phyloP scores from a whole-genome alignment of 2,888 invertebrate species.

The Candidula unifasciata region DNA sequence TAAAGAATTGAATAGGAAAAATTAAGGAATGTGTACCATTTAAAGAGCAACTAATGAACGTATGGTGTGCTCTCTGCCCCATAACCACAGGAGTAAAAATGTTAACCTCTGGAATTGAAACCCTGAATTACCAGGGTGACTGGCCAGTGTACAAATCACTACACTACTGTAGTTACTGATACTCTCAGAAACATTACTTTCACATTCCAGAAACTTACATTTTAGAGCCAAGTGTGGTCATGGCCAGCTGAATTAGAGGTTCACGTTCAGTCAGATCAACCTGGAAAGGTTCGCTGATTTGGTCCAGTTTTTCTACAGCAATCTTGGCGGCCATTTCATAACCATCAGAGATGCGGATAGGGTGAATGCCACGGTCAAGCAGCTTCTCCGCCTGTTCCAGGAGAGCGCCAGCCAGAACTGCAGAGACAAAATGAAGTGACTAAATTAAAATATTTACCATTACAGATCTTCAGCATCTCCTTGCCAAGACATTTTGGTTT shows the following conservation, averaged over 20 bases:
- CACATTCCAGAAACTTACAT: constrained; percentile 82
- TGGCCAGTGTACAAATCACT: neutral
- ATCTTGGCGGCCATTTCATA: constrained; percentile 96
- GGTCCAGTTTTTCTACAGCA: constrained; percentile 90
- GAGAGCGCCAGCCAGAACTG: constrained; percentile 89
- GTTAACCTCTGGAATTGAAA: neutral
- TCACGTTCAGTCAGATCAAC: constrained; percentile 89
- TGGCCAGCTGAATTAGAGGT: constrained; percentile 94
- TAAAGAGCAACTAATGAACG: too few relatives aligned
- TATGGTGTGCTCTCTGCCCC: too few relatives aligned
- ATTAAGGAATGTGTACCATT: too few relatives aligned
- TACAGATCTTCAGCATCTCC: too few relatives aligned
- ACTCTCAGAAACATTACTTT: too few relatives aligned
- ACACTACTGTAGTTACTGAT: too few relatives aligned
- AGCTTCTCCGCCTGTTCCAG: constrained; percentile 95
- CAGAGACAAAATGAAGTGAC: constrained; percentile 55
- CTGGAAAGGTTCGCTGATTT: constrained; percentile 92
- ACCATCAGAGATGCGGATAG: constrained; percentile 98
- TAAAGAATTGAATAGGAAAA: too few relatives aligned
- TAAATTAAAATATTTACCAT: neutral
- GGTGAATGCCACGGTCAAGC: constrained; percentile 97
- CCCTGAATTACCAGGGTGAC: neutral
- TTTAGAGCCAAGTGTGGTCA: constrained; percentile 98
- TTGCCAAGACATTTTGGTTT: too few relatives aligned
- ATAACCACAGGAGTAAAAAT: neutral